phyloP scores from a whole-genome alignment of 2,888 invertebrate genomes.

The Lordiphosa andalusiaca region DNA sequence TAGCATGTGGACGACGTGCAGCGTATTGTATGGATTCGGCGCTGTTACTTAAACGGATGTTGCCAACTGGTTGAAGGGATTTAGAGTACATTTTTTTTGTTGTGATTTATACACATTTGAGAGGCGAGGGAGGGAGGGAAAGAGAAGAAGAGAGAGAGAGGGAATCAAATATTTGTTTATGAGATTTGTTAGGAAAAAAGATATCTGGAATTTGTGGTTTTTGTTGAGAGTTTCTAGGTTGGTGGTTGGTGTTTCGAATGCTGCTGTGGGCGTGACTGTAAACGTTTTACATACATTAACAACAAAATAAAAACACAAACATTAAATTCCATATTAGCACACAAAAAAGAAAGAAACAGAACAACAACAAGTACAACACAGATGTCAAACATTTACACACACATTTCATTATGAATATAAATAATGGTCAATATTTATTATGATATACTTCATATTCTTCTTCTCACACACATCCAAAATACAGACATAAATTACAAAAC shows the following conservation, averaged over 20 bases:
- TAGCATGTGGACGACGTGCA: slow-evolving; percentile 81
- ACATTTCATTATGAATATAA: slow-evolving; percentile 25
- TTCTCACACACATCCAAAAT: slow-evolving; percentile 3
- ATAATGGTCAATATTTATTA: slow-evolving; percentile 27
- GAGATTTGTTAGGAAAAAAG: slow-evolving; percentile 12
- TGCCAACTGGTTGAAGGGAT: slow-evolving; percentile 80
- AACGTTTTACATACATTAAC: slow-evolving; percentile 1
- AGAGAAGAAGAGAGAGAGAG: slow-evolving; percentile 1
- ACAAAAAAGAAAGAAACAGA: slow-evolving; percentile 18
- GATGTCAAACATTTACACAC: slow-evolving; percentile 5
- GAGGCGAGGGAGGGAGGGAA: neutral
- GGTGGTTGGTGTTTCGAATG: neutral
- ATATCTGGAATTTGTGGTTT: slow-evolving; percentile 15
- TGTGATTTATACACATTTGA: neutral
- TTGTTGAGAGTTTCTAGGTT: neutral
- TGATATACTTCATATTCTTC: neutral
- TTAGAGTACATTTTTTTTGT: slow-evolving; percentile 21
- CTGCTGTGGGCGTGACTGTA: slow-evolving; percentile 11
- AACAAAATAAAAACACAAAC: slow-evolving; percentile 5
- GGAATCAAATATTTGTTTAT: slow-evolving; percentile 11
- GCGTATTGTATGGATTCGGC: slow-evolving; percentile 84
- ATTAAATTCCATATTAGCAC: slow-evolving; percentile 12
- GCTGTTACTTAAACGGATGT: slow-evolving; percentile 84
- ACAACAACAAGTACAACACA: slow-evolving; percentile 33
- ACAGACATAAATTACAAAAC: slow-evolving; percentile 10